Evolutionary conservation across 1,140 invertebrate genomes (phyloP).

Genomic region (Orussus abietinus): DNA sequence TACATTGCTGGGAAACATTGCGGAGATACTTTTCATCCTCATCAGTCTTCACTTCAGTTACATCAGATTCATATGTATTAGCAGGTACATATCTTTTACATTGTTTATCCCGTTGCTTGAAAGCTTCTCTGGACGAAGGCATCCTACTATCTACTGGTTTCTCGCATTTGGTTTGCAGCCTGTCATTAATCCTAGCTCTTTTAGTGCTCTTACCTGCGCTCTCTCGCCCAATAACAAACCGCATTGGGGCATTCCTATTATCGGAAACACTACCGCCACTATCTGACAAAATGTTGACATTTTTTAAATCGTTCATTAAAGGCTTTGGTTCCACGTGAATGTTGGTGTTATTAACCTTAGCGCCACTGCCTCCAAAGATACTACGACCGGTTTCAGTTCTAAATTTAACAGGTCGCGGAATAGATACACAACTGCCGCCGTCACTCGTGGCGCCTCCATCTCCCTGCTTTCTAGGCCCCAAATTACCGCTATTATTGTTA

Average conservation of each 20-base stretch:
- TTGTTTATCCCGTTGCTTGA: too few relatives aligned
- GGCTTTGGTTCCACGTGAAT: conserved; percentile 64
- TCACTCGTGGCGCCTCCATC: conserved; percentile 61
- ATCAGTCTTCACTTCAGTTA: conserved; percentile 51
- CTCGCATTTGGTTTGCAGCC: too few relatives aligned
- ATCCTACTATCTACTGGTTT: too few relatives aligned
- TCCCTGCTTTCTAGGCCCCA: conserved; percentile 63
- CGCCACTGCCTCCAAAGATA: conserved; percentile 63
- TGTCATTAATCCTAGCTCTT: too few relatives aligned
- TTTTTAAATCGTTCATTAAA: conserved; percentile 57
- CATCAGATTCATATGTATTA: conserved; percentile 42
- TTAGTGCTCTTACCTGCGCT: conserved; percentile 31
- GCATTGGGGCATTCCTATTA: conserved; percentile 42
- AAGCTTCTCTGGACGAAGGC: too few relatives aligned
- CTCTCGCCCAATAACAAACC: conserved; percentile 46
- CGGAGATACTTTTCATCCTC: conserved; percentile 49
- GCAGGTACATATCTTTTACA: too few relatives aligned
- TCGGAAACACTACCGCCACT: conserved; percentile 53
- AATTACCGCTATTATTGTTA: conserved; percentile 65
- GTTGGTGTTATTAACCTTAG: conserved; percentile 76
- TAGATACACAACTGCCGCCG: conserved; percentile 48
- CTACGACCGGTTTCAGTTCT: conserved; percentile 58
- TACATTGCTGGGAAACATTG: conserved; percentile 58
- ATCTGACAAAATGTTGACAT: conserved; percentile 63
- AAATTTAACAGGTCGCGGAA: conserved; percentile 52